Percentiles rank a stretch among this genome's conserved stretches.
phyloP scores from a whole-genome alignment of 2,888 invertebrate genomes.

The Tigriopus californicus region DNA sequence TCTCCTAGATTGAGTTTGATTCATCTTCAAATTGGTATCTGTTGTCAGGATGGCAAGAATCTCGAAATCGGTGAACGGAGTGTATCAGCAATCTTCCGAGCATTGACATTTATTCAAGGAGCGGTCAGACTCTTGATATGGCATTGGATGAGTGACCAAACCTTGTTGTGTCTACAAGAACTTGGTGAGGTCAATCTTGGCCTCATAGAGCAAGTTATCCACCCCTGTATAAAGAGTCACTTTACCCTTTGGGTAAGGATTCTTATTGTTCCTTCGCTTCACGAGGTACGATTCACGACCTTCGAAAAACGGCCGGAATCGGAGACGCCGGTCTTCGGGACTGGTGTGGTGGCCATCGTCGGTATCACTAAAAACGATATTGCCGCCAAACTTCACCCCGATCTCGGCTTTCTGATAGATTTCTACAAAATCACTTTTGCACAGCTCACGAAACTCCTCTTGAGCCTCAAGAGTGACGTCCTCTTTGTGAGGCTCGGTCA shows the following conservation, averaged over 20 bases:
- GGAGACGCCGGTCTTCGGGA: background rate
- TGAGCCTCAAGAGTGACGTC: conserved; percentile 7
- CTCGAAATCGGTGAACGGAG: too few species aligned
- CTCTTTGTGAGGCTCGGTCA: conserved; percentile 3
- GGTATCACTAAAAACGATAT: background rate
- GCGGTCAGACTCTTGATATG: too few species aligned
- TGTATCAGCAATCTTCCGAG: too few species aligned
- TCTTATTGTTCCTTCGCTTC: conserved; percentile 7
- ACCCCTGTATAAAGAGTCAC: background rate
- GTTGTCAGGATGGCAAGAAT: too few species aligned
- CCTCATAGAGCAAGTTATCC: conserved; percentile 1
- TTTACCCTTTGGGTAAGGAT: conserved; percentile 11
- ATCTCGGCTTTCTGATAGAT: background rate
- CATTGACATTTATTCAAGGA: too few species aligned
- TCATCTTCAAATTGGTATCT: too few species aligned
- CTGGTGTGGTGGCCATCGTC: background rate
- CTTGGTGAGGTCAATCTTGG: conserved; percentile 6
- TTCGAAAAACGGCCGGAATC: conserved; percentile 8
- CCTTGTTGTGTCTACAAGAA: background rate
- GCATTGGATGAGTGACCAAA: too few species aligned
- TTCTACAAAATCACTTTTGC: conserved; percentile 1
- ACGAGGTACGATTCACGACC: background rate
- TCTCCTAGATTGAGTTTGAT: too few species aligned
- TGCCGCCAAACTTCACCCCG: conserved; percentile 7
- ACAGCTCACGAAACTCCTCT: conserved; percentile 10